Base-by-base conservation (phyloP, 2,888 invertebrate species). In the Unio pictorum region DNA sequence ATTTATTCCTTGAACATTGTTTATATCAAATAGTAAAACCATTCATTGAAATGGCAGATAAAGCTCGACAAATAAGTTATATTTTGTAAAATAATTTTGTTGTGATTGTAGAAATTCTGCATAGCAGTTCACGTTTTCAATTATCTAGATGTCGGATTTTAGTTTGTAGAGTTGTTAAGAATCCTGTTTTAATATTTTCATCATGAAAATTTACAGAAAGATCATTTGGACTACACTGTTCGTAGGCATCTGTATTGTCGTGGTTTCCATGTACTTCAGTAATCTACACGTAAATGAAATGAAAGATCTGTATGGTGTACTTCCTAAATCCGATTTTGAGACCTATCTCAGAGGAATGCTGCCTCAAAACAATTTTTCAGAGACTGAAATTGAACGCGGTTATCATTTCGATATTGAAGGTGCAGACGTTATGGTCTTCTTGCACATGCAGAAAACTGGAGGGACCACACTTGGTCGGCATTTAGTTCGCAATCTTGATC, bases 371-470 rank as follows among this genome's bases (percentile, higher is more conserved):
- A 54, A 45, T 26, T 77, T 77, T 64, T 30, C 66, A 20, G 66
- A 67, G 20, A 66, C 34, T 15, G 64, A 73, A 45, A 92, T 95
- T 69, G 95, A 95, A 88, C 95, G 95, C 88, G 95, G 94, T 34
- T 78, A 76, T 59, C 70, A 81, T 30, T 86, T 91, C 58, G 82
- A 90, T 75, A 81, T 90, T 20, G 83, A 86, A n/a, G 95, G 95
- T 18, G 95, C 96, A 87, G 99, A 99, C 92, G 99, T 99, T 69
- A 95, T 99, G 93, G 98, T 99, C 68, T 94, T 99, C 93, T 92
- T 99, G 81, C 99, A 99, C 90, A 98, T 99, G 90, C 99, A 99
- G 91, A 99, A 99, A 92, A 99, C 99, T 67, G 99, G 99, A 68
- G 99, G 99, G 54, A 99, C 99, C 59, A 90, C 96, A 11, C 99